Conservation (phyloP, 2,797 vertebrate genomes). For the Chaunax sp. region DNA sequence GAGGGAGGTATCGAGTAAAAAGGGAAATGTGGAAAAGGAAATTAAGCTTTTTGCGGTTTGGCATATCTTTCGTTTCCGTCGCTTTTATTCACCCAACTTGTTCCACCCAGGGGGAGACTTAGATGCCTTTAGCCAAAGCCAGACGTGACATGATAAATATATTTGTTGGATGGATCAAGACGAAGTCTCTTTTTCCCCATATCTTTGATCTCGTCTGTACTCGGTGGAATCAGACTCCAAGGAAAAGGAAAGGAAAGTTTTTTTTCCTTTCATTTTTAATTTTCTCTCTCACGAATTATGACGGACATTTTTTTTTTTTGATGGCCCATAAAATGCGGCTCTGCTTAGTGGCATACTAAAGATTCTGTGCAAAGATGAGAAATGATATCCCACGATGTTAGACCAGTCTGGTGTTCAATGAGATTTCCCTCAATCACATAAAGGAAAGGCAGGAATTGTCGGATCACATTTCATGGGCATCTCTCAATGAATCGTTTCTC, state of each 20-base stretch:
- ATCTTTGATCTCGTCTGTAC: constrained; percentile 30
- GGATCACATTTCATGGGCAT: neutral
- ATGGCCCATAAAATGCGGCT: constrained; percentile 13
- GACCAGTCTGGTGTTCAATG: neutral
- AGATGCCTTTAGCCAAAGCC: constrained; percentile 43
- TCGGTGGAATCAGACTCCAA: constrained; percentile 20
- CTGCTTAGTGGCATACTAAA: neutral
- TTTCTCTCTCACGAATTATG: constrained; percentile 27
- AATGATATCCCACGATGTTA: no score
- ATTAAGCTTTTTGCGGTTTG: neutral
- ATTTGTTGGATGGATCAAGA: constrained; percentile 61
- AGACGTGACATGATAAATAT: constrained; percentile 45
- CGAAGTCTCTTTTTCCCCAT: constrained; percentile 31
- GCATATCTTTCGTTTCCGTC: neutral
- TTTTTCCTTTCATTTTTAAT: constrained; percentile 34
- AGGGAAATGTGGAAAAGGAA: constrained; percentile 3
- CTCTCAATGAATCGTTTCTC: neutral
- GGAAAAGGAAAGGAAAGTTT: no score
- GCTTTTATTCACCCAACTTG: constrained; percentile 33
- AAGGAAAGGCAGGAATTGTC: neutral
- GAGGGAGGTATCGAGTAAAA: neutral
- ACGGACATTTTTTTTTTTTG: constrained; percentile 25
- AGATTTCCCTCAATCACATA: constrained; percentile 3
- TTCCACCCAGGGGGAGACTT: constrained; percentile 40
- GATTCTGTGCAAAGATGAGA: neutral